Evolutionary conservation across 2,797 vertebrate genomes (phyloP).

Genomic region (Xenentodon cancila): DNA sequence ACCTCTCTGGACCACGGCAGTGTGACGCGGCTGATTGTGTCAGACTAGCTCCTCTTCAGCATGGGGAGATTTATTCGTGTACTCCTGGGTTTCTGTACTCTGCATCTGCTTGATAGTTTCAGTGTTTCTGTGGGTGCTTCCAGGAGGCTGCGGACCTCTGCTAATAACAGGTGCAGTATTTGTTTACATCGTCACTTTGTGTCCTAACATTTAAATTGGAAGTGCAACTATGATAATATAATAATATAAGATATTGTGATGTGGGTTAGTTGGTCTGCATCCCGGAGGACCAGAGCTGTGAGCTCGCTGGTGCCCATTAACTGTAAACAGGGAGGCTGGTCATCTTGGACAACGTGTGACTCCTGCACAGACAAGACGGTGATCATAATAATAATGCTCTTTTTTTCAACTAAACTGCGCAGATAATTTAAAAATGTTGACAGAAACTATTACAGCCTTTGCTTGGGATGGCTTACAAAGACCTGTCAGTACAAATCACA

Average conservation of each 20-base stretch:
- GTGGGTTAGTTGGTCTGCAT: slow-evolving; percentile 6
- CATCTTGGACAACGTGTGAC: slow-evolving; percentile 88
- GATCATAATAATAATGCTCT: slow-evolving; percentile 41
- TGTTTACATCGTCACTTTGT: not conserved
- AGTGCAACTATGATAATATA: slow-evolving; percentile 7
- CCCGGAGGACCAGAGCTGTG: slow-evolving; percentile 58
- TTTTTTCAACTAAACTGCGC: not conserved
- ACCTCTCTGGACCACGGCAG: slow-evolving; percentile 6
- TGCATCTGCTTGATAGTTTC: slow-evolving; percentile 40
- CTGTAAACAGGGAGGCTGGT: slow-evolving; percentile 88
- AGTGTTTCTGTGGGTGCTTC: slow-evolving; percentile 26
- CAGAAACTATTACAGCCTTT: not conserved
- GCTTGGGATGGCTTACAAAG: not conserved
- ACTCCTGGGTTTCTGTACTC: slow-evolving; percentile 43
- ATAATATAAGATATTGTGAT: not conserved
- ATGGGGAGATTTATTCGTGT: slow-evolving; percentile 48
- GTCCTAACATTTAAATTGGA: not conserved
- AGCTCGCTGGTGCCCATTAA: slow-evolving; percentile 67
- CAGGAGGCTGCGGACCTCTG: slow-evolving; percentile 30
- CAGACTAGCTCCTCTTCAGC: slow-evolving; percentile 30
- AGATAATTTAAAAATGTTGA: not conserved
- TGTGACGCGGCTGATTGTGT: slow-evolving; percentile 13
- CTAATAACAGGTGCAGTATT: slow-evolving; percentile 61
- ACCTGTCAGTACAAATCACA: too few relatives aligned
- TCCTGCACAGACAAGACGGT: slow-evolving; percentile 89